These are phyloP conservation scores for Pimpla rufipes DNA, from an alignment of 2,888 invertebrate species.

Conservation along the genomic window DNA sequence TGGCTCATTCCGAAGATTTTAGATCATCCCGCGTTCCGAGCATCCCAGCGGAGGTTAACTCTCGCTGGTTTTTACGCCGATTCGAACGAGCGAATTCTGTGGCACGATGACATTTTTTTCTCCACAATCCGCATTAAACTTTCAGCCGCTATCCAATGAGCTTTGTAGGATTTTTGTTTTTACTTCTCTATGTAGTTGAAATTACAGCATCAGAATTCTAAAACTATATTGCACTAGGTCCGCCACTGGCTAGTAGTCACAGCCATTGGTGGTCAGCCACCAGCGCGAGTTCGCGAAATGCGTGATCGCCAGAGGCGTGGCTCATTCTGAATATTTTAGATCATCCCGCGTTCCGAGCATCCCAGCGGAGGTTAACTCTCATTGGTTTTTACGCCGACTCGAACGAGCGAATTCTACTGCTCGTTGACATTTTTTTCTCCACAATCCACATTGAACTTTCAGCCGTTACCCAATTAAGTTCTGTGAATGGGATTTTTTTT, in stretches of 20 bases:
- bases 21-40: not conserved
- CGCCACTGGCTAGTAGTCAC: conserved; percentile 57
- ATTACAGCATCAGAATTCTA: too few species aligned
- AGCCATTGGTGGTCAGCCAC: conserved; percentile 67
- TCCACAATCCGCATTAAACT: too few species aligned
- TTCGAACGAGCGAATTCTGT: too few species aligned
- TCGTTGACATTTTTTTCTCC: not conserved
- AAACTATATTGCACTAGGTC: conserved; percentile 23
- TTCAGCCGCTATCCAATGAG: too few species aligned
- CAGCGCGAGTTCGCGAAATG: conserved; percentile 39
- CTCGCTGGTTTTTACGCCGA: too few species aligned
- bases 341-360: conserved; percentile 8
- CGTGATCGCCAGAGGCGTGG: conserved; percentile 37
- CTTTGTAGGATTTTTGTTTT: too few species aligned
- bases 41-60: too few species aligned
- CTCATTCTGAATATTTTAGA: conserved; percentile 41
- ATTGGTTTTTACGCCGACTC: not conserved
- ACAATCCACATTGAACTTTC: too few species aligned
- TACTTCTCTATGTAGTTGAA: too few species aligned
- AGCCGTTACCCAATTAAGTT: too few species aligned
- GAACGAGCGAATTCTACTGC: not conserved
- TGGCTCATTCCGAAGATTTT: conserved; percentile 43
- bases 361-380: not conserved
- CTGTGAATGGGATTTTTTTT: too few species aligned
- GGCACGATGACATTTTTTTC: too few species aligned